A percentile compares a stretch with the other conserved stretches of the same genome.
Conservation (phyloP, 2,888 invertebrate species). For the Anagyrus pseudococci region DNA sequence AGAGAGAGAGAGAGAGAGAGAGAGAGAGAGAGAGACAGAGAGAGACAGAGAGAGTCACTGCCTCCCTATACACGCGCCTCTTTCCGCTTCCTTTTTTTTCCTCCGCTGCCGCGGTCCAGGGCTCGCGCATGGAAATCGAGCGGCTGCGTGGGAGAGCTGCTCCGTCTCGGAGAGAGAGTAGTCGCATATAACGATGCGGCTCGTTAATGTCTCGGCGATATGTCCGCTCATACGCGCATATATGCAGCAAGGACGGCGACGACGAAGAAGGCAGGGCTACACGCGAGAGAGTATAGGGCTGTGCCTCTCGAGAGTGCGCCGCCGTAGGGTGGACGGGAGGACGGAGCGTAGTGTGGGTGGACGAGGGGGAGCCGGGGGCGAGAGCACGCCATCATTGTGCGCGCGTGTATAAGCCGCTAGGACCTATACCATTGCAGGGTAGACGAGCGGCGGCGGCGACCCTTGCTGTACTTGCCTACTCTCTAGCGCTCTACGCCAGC, state of each 20-base stretch:
- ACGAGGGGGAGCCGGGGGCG: background rate
- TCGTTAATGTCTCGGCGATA: slow-evolving; percentile 57
- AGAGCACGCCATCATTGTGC: slow-evolving; percentile 23
- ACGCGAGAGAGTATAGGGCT: too few relatives aligned
- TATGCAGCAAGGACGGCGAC: slow-evolving; percentile 33
- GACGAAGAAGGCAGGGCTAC: too few relatives aligned
- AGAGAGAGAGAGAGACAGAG: background rate
- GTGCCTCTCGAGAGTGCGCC: too few relatives aligned
- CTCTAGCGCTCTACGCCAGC: slow-evolving; percentile 47
- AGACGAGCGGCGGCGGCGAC: slow-evolving; percentile 45
- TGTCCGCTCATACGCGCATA: too few relatives aligned
- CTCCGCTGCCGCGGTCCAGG: background rate
- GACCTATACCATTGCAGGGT: slow-evolving; percentile 38
- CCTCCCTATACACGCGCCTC: background rate
- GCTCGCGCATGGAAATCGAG: slow-evolving; percentile 12
- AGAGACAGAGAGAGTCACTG: background rate
- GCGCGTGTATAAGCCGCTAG: slow-evolving; percentile 8
- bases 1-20: background rate
- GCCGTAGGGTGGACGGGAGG: too few relatives aligned
- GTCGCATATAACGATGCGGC: slow-evolving; percentile 52
- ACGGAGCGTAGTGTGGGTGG: too few relatives aligned
- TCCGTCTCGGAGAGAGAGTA: slow-evolving; percentile 19
- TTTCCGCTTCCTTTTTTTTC: background rate
- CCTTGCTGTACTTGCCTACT: too few relatives aligned
- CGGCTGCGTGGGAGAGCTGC: too few relatives aligned